Evolutionary conservation across 2,113 vertebrate genomes (phyloP).

Genomic region (Chrysochloris asiatica): DNA sequence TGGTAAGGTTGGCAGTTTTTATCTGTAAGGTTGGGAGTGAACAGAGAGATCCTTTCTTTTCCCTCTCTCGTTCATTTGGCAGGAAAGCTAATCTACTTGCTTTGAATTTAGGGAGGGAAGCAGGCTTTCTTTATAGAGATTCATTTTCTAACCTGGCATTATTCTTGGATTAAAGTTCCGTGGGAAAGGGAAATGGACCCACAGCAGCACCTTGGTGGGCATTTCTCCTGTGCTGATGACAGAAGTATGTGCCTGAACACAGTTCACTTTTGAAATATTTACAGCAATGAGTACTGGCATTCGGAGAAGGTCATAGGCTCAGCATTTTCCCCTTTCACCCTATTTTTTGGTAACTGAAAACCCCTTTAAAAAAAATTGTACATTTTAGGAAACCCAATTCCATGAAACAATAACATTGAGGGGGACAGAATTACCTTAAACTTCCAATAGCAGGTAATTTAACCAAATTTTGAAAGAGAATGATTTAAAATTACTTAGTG

Average conservation of each 20-base stretch:
- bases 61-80: constrained; percentile 4
- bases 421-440: not conserved
- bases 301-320: not conserved
- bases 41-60: constrained; percentile 62
- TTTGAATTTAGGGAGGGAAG: constrained; percentile 61
- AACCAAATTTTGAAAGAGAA: not conserved
- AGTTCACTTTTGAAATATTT: not conserved
- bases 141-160: constrained; percentile 55
- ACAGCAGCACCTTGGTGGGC: not conserved
- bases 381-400: not conserved
- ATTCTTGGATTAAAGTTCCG: constrained; percentile 25
- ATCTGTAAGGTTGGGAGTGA: constrained; percentile 35
- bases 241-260: not conserved
- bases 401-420: not conserved
- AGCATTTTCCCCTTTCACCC: not conserved
- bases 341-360: not conserved
- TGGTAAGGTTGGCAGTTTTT: constrained; percentile 23
- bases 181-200: constrained; percentile 44
- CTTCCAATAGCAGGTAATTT: not conserved
- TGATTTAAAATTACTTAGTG: constrained; percentile 15
- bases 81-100: constrained; percentile 57
- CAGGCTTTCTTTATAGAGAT: constrained; percentile 41
- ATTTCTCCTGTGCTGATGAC: not conserved
- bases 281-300: not conserved
- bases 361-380: not conserved